Evolutionary conservation across 2,113 vertebrate species (phyloP).

Genomic region (Corydoras sp.): DNA sequence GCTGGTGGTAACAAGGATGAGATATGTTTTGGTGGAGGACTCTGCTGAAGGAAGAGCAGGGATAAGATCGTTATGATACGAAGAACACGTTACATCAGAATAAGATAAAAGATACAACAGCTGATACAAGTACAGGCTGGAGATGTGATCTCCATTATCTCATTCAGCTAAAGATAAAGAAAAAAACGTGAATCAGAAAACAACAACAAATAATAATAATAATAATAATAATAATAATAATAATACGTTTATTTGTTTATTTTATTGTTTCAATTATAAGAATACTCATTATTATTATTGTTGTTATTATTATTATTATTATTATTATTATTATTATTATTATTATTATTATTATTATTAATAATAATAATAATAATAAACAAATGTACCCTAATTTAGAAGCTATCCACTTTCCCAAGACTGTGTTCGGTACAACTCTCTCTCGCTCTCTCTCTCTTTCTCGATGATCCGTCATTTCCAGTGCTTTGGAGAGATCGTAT

Average conservation of each 20-base stretch:
- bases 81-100: conserved; percentile 37
- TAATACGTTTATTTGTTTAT: not conserved
- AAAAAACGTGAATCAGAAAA: not conserved
- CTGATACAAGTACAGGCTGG: conserved; percentile 31
- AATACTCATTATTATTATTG: conserved; percentile 23
- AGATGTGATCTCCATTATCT: conserved; percentile 26
- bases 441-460: conserved; percentile 63
- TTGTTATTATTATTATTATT: conserved; percentile 7
- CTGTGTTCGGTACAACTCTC: conserved; percentile 35
- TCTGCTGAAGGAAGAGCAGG: conserved; percentile 18
- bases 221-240: not conserved
- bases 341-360: conserved; percentile 8
- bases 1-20: conserved; percentile 2
- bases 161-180: not conserved
- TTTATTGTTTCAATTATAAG: not conserved
- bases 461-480: conserved; percentile 58
- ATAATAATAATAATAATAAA: conserved; percentile 21
- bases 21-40: conserved; percentile 1
- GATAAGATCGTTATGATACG: conserved; percentile 40
- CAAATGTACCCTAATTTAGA: too few relatives aligned
- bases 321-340: conserved; percentile 20
- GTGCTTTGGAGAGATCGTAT: conserved; percentile 66
- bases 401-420: not conserved
- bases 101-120: conserved; percentile 42
- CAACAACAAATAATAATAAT: not conserved